Conservation (phyloP, 2,113 vertebrate genomes). For the Chauna torquata region DNA sequence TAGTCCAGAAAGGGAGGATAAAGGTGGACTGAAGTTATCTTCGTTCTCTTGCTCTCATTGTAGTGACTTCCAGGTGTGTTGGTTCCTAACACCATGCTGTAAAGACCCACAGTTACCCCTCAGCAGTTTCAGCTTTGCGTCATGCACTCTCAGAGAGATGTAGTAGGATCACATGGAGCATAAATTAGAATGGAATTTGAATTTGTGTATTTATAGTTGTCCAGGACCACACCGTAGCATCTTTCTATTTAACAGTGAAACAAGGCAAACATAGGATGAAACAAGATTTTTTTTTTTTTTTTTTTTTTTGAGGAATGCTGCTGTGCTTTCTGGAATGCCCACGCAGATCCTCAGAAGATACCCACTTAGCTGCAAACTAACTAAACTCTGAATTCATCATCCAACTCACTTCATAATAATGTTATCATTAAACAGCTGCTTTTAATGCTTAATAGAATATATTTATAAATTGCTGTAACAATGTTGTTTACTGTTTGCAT, state of each 20-base stretch:
- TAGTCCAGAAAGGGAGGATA: not conserved
- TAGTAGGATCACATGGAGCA: too few relatives aligned
- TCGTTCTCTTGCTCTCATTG: not conserved
- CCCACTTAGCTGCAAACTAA: not conserved
- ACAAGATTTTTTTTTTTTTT: not conserved
- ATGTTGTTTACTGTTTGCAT: slow-evolving; percentile 38
- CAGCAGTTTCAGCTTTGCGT: not conserved
- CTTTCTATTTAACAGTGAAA: not conserved
- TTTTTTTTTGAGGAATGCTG: not conserved
- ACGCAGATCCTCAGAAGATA: not conserved
- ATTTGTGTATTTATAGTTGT: too few relatives aligned
- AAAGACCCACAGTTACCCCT: not conserved
- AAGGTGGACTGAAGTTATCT: not conserved
- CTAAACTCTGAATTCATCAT: not conserved
- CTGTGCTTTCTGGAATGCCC: not conserved
- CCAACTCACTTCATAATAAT: not conserved
- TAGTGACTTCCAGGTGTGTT: not conserved
- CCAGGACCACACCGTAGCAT: not conserved
- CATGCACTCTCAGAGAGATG: not conserved
- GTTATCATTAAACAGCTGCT: slow-evolving; percentile 44
- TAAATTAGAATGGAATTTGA: not conserved
- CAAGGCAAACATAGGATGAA: not conserved
- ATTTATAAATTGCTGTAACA: slow-evolving; percentile 49
- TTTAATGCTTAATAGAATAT: slow-evolving; percentile 53
- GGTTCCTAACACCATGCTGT: not conserved